Conservation (phyloP, 2,888 invertebrate genomes). For the Lycia hirtaria region DNA sequence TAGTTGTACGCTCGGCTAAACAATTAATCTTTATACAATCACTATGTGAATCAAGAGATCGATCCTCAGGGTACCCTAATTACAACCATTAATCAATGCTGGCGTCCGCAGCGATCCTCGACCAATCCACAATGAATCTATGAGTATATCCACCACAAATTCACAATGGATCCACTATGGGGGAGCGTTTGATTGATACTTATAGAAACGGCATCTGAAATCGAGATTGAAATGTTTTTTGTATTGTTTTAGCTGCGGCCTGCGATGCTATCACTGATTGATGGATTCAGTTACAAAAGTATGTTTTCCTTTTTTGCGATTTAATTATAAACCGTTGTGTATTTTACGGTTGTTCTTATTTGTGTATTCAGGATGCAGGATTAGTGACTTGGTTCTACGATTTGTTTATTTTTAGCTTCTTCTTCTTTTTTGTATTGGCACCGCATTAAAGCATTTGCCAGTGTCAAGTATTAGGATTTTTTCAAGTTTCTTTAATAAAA, state of each 20-base stretch:
- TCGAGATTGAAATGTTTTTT: constrained; percentile 1
- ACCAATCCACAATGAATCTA: constrained; percentile 26
- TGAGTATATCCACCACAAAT: constrained; percentile 11
- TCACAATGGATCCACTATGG: constrained; percentile 6
- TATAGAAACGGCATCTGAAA: background rate
- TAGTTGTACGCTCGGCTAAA: no score
- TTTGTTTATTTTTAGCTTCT: no score
- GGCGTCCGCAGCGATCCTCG: constrained; percentile 14
- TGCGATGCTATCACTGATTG: background rate
- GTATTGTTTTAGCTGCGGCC: background rate
- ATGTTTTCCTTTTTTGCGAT: background rate
- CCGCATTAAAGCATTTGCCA: no score
- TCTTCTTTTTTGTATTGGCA: no score
- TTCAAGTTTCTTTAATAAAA: no score
- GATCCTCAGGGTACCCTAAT: constrained; percentile 20
- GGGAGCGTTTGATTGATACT: constrained; percentile 7
- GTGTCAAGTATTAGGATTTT: no score
- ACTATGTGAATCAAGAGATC: background rate
- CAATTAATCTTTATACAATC: background rate
- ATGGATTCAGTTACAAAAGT: background rate
- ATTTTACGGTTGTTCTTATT: no score
- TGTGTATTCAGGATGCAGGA: no score
- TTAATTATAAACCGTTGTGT: no score
- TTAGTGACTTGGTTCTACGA: no score
- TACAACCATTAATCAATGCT: constrained; percentile 35